These are phyloP conservation scores for Palythoa grandis DNA, from an alignment of 92 coral and sea anemone genomes.

Conservation along the genomic window DNA sequence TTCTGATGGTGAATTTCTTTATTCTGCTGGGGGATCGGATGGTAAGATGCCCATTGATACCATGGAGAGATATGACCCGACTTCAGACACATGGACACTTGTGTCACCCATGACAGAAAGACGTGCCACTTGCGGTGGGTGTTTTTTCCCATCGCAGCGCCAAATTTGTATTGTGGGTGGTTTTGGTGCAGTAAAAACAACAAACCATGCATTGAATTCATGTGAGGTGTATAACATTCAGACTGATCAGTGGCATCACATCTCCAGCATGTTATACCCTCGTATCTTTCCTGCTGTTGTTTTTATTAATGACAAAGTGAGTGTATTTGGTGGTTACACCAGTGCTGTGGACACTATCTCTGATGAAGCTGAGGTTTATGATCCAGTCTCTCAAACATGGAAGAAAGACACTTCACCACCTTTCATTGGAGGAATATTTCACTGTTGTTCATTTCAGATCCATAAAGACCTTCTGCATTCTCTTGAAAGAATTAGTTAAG, in stretches of 20 bases:
- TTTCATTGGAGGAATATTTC: constrained; percentile 39
- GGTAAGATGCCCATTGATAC: constrained; percentile 50
- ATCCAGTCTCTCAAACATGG: constrained; percentile 20
- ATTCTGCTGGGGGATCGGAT: constrained; percentile 60
- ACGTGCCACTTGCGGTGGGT: constrained; percentile 39
- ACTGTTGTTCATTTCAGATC: constrained; percentile 41
- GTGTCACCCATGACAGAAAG: constrained; percentile 57
- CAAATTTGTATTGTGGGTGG: constrained; percentile 42
- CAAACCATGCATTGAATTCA: constrained; percentile 45
- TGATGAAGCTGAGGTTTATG: constrained; percentile 37
- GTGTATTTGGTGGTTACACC: constrained; percentile 43
- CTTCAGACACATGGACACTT: constrained; percentile 43
- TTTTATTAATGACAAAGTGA: constrained; percentile 28
- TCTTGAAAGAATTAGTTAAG: constrained; percentile 30
- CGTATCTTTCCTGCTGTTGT: constrained; percentile 42
- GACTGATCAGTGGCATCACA: constrained; percentile 33
- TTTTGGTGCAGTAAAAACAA: constrained; percentile 41
- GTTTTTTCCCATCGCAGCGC: constrained; percentile 33
- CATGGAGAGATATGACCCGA: constrained; percentile 50
- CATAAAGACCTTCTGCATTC: constrained; percentile 45
- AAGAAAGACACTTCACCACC: constrained; percentile 42
- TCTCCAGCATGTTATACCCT: constrained; percentile 34
- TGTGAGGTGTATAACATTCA: constrained; percentile 41
- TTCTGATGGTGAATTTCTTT: constrained; percentile 50
- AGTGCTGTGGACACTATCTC: constrained; percentile 46